These are phyloP conservation scores for Nephila pilipes DNA, from an alignment of 1,140 invertebrate genomes.

Conservation along the genomic window DNA sequence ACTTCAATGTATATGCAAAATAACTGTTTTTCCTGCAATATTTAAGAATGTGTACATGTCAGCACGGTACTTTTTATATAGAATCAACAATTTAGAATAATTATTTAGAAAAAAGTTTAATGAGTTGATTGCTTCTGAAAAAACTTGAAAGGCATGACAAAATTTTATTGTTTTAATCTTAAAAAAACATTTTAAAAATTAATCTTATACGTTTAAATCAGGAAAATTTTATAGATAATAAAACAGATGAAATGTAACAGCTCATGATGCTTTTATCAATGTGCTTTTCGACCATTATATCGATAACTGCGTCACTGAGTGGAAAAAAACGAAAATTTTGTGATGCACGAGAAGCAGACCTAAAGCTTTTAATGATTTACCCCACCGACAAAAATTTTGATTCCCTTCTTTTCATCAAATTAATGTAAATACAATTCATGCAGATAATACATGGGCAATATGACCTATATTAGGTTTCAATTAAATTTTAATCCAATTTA, in stretches of 20 bases:
- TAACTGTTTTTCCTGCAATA: not conserved
- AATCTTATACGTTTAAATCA: no score
- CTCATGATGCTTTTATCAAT: not conserved
- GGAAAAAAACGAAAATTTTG: not conserved
- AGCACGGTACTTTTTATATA: not conserved
- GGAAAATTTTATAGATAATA: no score
- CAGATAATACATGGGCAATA: not conserved
- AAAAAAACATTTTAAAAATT: no score
- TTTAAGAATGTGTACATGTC: not conserved
- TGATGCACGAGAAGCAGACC: not conserved
- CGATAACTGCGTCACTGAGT: not conserved
- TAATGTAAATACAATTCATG: not conserved
- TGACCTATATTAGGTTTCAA: conserved; percentile 42
- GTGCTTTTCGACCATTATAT: not conserved
- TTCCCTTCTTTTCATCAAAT: no score
- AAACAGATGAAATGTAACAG: not conserved
- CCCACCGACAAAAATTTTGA: no score
- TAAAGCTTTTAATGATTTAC: not conserved
- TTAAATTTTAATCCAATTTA: not conserved
- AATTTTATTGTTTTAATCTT: not conserved
- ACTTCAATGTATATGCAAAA: not conserved
- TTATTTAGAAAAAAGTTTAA: not conserved
- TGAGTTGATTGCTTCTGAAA: conserved; percentile 4
- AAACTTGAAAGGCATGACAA: not conserved
- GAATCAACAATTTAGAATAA: not conserved